Percentiles rank a stretch among this genome's conserved stretches.
Evolutionary conservation across 2,888 invertebrate species (phyloP).

Genomic region (Tinea trinotella): DNA sequence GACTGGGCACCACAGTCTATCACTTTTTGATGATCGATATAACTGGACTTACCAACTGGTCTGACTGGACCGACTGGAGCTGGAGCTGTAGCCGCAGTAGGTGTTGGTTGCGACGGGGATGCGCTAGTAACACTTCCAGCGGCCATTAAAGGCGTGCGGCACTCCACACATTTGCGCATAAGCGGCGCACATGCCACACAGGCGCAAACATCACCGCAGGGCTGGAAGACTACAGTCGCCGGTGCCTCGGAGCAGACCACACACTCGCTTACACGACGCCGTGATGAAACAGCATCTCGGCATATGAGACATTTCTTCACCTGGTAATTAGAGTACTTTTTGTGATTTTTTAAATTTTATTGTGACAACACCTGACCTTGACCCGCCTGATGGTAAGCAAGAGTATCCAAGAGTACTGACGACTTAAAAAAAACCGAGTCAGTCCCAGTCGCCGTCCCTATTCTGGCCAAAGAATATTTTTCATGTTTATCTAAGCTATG

Average conservation of each 20-base stretch:
- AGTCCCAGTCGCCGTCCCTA: too few relatives aligned
- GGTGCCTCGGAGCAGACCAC: slow-evolving; percentile 92
- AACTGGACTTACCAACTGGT: slow-evolving; percentile 18
- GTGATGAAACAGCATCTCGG: slow-evolving; percentile 84
- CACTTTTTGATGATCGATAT: too few relatives aligned
- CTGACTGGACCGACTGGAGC: slow-evolving; percentile 20
- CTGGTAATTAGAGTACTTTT: slow-evolving; percentile 31
- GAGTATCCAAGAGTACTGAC: too few relatives aligned
- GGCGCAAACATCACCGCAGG: slow-evolving; percentile 87
- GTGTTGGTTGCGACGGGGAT: slow-evolving; percentile 21
- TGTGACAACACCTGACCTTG: too few relatives aligned
- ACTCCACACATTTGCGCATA: slow-evolving; percentile 98
- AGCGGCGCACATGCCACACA: slow-evolving; percentile 89
- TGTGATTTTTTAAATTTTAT: too few relatives aligned
- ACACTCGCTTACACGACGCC: slow-evolving; percentile 86
- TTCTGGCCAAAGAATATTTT: too few relatives aligned
- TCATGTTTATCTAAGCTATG: too few relatives aligned
- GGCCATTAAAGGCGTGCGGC: slow-evolving; percentile 83
- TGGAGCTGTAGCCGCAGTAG: slow-evolving; percentile 21
- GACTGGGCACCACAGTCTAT: too few relatives aligned
- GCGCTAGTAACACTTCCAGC: slow-evolving; percentile 21
- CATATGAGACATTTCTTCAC: slow-evolving; percentile 97
- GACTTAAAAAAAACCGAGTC: too few relatives aligned
- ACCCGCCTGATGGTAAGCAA: too few relatives aligned
- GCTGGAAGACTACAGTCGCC: slow-evolving; percentile 63